Conservation (phyloP, 2,797 vertebrate species). For the Monodelphis domestica region DNA sequence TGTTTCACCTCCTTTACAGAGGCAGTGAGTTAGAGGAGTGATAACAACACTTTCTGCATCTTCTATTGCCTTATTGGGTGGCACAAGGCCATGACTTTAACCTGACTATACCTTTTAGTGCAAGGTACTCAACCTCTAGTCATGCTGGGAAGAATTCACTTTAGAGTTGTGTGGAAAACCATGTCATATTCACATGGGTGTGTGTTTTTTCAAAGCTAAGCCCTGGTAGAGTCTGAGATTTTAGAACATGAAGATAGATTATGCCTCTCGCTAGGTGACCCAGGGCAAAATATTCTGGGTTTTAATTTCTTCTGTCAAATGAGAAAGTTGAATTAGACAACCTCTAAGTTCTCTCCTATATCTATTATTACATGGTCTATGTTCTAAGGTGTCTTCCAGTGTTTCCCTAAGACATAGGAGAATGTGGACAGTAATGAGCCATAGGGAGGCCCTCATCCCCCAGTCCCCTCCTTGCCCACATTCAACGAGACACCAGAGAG, state of each 20-base stretch:
- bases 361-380: neutral
- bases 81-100: neutral
- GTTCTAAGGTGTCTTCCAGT: neutral
- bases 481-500: neutral
- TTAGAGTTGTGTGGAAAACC: too few relatives aligned
- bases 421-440: neutral
- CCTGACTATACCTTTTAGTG: too few relatives aligned
- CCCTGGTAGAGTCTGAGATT: neutral
- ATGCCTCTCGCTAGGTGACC: neutral
- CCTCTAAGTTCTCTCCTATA: neutral
- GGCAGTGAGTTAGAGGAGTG: neutral
- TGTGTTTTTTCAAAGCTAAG: neutral
- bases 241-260: neutral
- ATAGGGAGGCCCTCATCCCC: neutral
- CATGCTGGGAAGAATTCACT: neutral
- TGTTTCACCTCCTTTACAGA: neutral
- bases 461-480: neutral
- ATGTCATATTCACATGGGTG: neutral
- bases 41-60: neutral
- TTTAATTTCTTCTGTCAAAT: neutral
- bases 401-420: neutral
- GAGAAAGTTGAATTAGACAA: neutral
- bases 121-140: neutral
- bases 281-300: neutral
- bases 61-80: neutral